Evolutionary conservation across 2,797 vertebrate species (phyloP), one percentile per base, ranked within the genome.

Genomic region (Alexandromys oeconomus): DNA sequence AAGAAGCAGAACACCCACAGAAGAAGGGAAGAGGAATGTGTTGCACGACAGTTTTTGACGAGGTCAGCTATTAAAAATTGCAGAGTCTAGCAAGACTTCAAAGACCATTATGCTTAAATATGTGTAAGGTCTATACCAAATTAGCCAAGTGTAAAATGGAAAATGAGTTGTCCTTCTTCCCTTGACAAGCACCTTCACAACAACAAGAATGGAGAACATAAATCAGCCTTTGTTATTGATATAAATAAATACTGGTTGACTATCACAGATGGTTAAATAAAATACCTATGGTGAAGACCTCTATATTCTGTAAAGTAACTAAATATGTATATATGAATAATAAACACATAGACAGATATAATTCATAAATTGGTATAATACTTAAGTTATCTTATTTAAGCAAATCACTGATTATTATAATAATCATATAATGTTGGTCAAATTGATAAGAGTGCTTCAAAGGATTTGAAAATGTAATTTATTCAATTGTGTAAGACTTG

Each of bases 331-430:
- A 46, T 17, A 59, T 81, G 65, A 89, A 13, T 59, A 89, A 79
- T 46, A 74, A 92, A 86, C 46, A 76, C 76, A 76, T 43, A 63
- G 9, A 87, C 73, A 59, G 46, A 79, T 34, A 9, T 59, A 87
- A 73, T 77, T 91, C 5, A 77, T 59, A 92, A 88, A 63, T 80
- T 85, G 57, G 4, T 34, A 54, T 17, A 84, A 43, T 61, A 88
- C 1, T 81, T 85, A n/a, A 87, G 91, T 95, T 94, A 37, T 34
- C n/a, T 71, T 65, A 81, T 65, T 79, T 92, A 23, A 87, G 11
- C 21, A 82, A 95, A 90, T 78, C 11, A 91, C 37, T 96, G 87
- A 43, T 88, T 81, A 77, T 79, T 93, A 59, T 79, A 92, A 91
- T 93, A 7, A 91, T 91, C 27, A 94, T 92, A 73, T 95, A 78